phyloP scores from a whole-genome alignment of 2,797 vertebrate species.

The Oceanodroma leucorhoa region DNA sequence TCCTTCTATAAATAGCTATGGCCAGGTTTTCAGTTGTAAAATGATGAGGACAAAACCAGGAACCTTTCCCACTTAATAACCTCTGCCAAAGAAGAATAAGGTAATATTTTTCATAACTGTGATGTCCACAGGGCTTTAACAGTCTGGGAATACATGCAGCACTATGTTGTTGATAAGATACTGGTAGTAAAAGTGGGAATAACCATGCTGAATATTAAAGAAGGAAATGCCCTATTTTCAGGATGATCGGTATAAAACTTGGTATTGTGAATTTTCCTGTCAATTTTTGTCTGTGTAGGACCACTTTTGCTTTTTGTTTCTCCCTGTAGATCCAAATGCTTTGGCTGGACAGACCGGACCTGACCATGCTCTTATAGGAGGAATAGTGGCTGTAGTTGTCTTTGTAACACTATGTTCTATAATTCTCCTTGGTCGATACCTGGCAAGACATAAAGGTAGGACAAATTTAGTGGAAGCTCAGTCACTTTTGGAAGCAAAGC shows the following conservation, averaged over 20 bases:
- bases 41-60: slow-evolving; percentile 3
- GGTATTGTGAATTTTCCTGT: background rate
- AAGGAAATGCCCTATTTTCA: slow-evolving; percentile 36
- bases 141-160: slow-evolving; percentile 34
- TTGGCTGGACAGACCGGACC: slow-evolving; percentile 87
- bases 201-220: slow-evolving; percentile 28
- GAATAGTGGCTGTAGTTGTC: slow-evolving; percentile 97
- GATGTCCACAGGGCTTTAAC: slow-evolving; percentile 51
- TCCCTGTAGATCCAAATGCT: slow-evolving; percentile 89
- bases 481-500: background rate
- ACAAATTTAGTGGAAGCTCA: background rate
- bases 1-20: slow-evolving; percentile 66
- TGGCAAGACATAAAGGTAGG: slow-evolving; percentile 99
- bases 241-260: background rate
- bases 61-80: slow-evolving; percentile 58
- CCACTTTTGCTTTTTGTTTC: slow-evolving; percentile 24
- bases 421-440: slow-evolving; percentile 95
- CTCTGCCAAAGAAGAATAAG: slow-evolving; percentile 31
- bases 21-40: slow-evolving; percentile 59
- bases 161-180: slow-evolving; percentile 48
- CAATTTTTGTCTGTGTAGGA: background rate
- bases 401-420: slow-evolving; percentile 98
- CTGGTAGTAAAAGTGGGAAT: slow-evolving; percentile 18
- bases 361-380: slow-evolving; percentile 96
- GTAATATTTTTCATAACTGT: slow-evolving; percentile 28